These are phyloP conservation scores for Cosmia trapezina DNA, from an alignment of 2,888 invertebrate species.

Conservation along the genomic window DNA sequence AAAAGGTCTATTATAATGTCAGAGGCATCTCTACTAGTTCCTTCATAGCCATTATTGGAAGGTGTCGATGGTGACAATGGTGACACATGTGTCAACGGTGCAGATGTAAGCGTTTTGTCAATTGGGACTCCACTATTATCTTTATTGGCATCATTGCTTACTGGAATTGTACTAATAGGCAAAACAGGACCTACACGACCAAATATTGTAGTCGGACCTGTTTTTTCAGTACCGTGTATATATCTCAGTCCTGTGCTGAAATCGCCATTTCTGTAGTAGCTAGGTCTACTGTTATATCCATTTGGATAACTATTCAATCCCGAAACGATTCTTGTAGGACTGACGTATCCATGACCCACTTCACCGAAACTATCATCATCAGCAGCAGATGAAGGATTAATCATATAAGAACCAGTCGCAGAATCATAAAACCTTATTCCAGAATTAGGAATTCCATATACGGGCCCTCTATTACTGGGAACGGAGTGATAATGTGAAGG, in stretches of 20 bases:
- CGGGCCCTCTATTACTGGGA: neutral
- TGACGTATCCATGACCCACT: neutral
- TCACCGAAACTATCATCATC: neutral
- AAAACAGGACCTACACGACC: neutral
- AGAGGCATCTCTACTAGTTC: conserved; percentile 1
- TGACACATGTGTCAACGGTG: neutral
- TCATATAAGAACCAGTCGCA: neutral
- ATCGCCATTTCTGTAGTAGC: neutral
- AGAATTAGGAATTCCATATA: neutral
- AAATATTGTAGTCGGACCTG: conserved; percentile 29
- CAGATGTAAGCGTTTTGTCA: conserved; percentile 3
- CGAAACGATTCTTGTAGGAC: neutral
- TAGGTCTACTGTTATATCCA: neutral
- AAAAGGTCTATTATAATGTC: neutral
- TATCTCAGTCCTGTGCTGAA: neutral
- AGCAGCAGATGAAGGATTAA: conserved; percentile 1
- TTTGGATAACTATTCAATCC: neutral
- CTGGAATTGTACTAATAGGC: neutral
- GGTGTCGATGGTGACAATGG: neutral
- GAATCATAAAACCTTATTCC: neutral
- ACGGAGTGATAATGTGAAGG: neutral
- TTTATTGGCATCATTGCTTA: neutral
- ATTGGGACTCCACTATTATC: neutral
- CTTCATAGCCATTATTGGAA: neutral
- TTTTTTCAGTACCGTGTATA: neutral